These are phyloP conservation scores for Bellardia pandia DNA, from an alignment of 2,888 invertebrate genomes.

Conservation along the genomic window DNA sequence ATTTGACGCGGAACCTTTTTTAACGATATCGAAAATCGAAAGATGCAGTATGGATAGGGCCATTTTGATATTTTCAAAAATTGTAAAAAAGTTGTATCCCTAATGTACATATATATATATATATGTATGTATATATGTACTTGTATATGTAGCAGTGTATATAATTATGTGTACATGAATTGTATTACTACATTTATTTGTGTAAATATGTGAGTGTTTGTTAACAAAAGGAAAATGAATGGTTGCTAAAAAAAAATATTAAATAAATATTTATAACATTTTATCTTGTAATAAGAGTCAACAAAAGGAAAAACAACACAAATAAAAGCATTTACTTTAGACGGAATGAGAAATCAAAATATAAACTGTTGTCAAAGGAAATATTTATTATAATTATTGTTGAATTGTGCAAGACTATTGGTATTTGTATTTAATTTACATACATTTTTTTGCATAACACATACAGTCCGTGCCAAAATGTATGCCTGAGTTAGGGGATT, in stretches of 20 bases:
- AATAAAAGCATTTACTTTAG: neutral
- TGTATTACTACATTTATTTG: no score
- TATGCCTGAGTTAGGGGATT: no score
- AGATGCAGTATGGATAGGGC: no score
- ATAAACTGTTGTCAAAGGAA: conserved; percentile 1
- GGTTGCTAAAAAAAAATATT: conserved; percentile 21
- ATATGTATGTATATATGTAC: neutral
- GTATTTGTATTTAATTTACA: neutral
- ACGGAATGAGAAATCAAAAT: neutral
- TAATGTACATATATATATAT: no score
- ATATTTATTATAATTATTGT: neutral
- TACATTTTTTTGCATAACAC: neutral
- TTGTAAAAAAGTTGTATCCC: no score
- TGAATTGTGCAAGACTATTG: neutral
- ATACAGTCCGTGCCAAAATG: neutral
- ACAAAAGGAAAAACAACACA: neutral
- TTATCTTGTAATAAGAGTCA: neutral
- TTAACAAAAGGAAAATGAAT: conserved; percentile 16
- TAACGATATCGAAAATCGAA: no score
- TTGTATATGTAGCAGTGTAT: neutral
- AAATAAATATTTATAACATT: conserved; percentile 29
- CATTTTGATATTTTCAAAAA: no score
- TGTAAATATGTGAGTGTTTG: neutral
- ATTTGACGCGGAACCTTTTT: no score
- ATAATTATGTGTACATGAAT: neutral